phyloP scores from a whole-genome alignment of 2,797 vertebrate genomes.

The Mus minutoides region DNA sequence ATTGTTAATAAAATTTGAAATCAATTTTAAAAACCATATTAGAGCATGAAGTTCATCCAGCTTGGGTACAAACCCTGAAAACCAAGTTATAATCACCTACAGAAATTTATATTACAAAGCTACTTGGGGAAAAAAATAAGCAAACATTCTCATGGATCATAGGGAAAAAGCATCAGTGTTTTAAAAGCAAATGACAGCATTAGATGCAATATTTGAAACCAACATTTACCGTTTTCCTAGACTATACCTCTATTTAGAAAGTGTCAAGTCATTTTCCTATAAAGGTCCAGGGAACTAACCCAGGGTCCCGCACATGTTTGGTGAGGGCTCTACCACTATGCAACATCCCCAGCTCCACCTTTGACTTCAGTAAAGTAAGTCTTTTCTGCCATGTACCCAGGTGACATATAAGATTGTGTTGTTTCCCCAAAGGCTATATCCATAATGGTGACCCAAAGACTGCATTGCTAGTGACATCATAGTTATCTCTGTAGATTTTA shows the following conservation, averaged over 20 bases:
- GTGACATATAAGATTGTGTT: neutral
- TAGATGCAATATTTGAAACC: slow-evolving; percentile 49
- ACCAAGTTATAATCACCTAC: neutral
- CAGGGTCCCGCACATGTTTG: neutral
- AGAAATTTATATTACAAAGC: slow-evolving; percentile 40
- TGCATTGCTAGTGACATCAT: neutral
- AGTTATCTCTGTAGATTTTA: neutral
- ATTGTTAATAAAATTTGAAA: slow-evolving; percentile 44
- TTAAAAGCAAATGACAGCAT: neutral
- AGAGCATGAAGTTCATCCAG: neutral
- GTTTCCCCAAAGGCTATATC: neutral
- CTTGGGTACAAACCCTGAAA: neutral
- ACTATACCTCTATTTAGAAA: slow-evolving; percentile 38
- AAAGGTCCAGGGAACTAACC: neutral
- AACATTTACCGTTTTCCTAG: neutral
- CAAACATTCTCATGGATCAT: neutral
- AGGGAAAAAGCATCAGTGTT: neutral
- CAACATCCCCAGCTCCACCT: neutral
- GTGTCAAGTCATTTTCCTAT: neutral
- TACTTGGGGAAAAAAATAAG: slow-evolving; percentile 1
- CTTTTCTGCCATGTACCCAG: neutral
- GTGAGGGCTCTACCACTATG: neutral
- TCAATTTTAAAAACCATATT: slow-evolving; percentile 33
- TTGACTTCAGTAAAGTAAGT: slow-evolving; percentile 2
- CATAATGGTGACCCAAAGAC: neutral